Evolutionary conservation across 2,888 invertebrate species (phyloP).

Genomic region (Drosophila yooni): DNA sequence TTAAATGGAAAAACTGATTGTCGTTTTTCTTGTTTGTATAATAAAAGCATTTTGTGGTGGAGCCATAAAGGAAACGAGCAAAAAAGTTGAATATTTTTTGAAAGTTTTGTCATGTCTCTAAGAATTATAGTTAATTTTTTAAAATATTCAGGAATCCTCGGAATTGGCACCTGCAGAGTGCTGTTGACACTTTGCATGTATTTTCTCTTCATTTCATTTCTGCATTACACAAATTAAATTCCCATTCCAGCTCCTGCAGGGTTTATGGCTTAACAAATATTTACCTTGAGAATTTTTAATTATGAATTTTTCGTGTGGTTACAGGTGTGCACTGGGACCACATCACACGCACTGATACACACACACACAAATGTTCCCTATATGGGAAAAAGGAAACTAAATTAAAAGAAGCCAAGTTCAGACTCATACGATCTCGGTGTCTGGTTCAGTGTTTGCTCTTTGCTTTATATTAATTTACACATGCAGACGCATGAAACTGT

Average conservation of each 20-base stretch:
- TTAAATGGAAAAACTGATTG: constrained; percentile 23
- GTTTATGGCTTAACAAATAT: constrained; percentile 34
- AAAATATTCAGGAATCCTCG: not conserved
- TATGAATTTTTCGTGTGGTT: constrained; percentile 13
- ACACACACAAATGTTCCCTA: not conserved
- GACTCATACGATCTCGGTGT: constrained; percentile 19
- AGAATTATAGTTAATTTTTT: not conserved
- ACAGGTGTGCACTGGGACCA: constrained; percentile 13
- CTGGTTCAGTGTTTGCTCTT: constrained; percentile 49
- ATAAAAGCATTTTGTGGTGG: constrained; percentile 18
- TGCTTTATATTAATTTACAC: constrained; percentile 60
- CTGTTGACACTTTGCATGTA: not conserved
- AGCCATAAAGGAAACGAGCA: constrained; percentile 1
- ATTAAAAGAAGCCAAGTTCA: constrained; percentile 4
- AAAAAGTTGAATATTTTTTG: not conserved
- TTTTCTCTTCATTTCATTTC: constrained; percentile 1
- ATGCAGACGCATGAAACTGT: constrained; percentile 29
- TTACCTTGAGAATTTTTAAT: constrained; percentile 49
- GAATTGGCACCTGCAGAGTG: not conserved
- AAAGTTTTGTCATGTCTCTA: not conserved
- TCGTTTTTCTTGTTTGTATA: constrained; percentile 24
- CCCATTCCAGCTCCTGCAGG: not conserved
- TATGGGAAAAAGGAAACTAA: constrained; percentile 1
- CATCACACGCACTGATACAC: constrained; percentile 20
- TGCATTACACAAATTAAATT: constrained; percentile 27